Base-by-base conservation (phyloP, 2,888 invertebrate species). In the Hydroisotoma schaefferi region DNA sequence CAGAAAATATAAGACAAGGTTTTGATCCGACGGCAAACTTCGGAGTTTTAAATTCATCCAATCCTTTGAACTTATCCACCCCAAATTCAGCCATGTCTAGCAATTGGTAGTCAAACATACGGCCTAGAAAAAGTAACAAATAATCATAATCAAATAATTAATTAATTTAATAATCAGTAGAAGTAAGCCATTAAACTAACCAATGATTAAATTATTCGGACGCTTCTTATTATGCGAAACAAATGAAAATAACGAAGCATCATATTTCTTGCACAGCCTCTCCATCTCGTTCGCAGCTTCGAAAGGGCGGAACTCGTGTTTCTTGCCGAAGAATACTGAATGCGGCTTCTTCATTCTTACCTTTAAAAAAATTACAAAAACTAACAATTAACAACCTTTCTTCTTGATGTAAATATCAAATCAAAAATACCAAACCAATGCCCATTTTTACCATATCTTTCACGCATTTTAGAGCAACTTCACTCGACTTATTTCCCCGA, bases 81-180 rank as follows among this genome's bases (percentile, higher is more conserved):
- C 94, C 92, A 57, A 99, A 83, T 78, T 99, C 99, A 59, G 93
- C 84, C 94, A 99, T 95, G 76, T 99, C 99, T 58, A 99, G 79
- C 28, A 99, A 80, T 59, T 88, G 87, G 74, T 88, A 85, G 77
- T 99, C 91, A 77, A 86, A 97, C 75, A 89, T 86, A 70, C 99
- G 83, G 0, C 84, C 83, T 81, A 74, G 25, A 74, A 75, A 48
- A 57, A 44, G 28, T 8, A 28, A 44, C 33, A 33, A 33, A 33
- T 33, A 33, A 10, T 33, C 8, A 33, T 33, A n/a, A 26, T 25
- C 23, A 27, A 40, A 48, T 25, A 51, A 38, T 18, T 59, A 22
- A 12, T 18, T 33, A 10, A 46, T 5, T 28, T 6, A 48, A 37
- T 22, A 56, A 55, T 49, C 12, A 23, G 10, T 18, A 18, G 20